A percentile compares a stretch with the other conserved stretches of the same genome.
Evolutionary conservation across 2,113 vertebrate genomes (phyloP).

Genomic region (Hypomesus transpacificus): DNA sequence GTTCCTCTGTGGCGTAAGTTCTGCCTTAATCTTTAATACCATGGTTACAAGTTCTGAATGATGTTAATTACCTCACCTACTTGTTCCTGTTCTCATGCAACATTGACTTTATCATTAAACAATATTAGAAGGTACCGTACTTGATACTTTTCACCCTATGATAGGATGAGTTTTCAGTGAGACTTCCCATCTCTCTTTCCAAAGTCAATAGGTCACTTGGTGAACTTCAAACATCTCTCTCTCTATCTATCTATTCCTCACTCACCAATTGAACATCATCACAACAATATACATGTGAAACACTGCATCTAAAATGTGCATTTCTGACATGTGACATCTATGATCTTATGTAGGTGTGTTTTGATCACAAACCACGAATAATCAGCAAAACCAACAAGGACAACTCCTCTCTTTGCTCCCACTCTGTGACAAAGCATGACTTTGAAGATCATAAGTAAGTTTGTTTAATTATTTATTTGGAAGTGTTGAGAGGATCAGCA

Average conservation of each 20-base stretch:
- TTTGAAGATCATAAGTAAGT: constrained; percentile 96
- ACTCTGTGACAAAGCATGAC: constrained; percentile 87
- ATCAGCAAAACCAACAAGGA: constrained; percentile 98
- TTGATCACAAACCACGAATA: constrained; percentile 98
- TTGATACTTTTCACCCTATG: no score
- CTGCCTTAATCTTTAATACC: neutral
- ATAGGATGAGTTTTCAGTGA: no score
- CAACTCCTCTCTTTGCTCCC: constrained; percentile 85
- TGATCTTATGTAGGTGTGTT: constrained; percentile 82
- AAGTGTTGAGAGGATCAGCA: no score
- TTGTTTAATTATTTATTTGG: neutral
- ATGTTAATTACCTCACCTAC: no score
- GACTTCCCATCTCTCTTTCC: no score
- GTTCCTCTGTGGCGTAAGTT: constrained; percentile 92
- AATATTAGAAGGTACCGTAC: no score
- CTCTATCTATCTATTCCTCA: no score
- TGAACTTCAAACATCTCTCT: no score
- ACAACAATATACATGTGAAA: neutral
- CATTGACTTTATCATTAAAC: no score
- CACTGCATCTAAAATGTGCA: neutral
- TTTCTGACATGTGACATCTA: neutral
- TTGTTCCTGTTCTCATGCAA: no score
- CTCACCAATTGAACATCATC: no score
- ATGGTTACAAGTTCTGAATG: neutral
- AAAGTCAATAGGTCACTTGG: no score